phyloP scores from a whole-genome alignment of 2,113 vertebrate species.

The Rattus rattus region DNA sequence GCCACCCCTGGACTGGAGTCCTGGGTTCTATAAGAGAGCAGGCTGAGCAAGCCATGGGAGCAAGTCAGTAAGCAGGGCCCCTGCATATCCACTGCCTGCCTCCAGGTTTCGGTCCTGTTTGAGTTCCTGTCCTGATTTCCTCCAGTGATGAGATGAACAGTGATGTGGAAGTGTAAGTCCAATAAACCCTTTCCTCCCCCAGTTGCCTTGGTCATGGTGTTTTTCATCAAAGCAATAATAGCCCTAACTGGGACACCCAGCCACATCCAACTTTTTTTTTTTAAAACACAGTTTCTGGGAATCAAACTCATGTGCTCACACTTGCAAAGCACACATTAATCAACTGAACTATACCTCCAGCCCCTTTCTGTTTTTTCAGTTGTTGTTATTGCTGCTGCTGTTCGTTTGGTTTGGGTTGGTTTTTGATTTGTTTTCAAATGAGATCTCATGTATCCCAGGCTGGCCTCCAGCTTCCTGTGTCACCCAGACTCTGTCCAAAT shows the following conservation, averaged over 20 bases:
- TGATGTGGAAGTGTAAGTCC: neutral
- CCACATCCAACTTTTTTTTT: neutral
- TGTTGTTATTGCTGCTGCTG: neutral
- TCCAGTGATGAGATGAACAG: neutral
- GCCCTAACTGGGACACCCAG: neutral
- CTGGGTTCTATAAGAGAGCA: neutral
- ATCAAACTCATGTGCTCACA: neutral
- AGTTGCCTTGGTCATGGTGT: neutral
- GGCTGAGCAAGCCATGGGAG: neutral
- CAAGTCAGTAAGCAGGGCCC: neutral
- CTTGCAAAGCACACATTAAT: neutral
- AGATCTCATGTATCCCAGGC: neutral
- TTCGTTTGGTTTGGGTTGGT: neutral
- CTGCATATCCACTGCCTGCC: neutral
- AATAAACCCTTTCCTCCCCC: neutral
- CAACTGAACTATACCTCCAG: neutral
- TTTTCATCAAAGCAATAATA: neutral
- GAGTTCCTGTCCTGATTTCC: neutral
- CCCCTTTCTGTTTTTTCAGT: neutral
- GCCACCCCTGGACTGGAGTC: neutral
- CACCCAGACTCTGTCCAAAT: neutral
- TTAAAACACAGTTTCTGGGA: neutral
- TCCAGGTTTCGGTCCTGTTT: neutral
- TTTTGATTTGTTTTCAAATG: neutral
- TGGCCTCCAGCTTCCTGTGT: neutral